Percentiles rank a stretch among this genome's conserved stretches.
Conservation (phyloP, 2,888 invertebrate species). For the Agrotis segetum region DNA sequence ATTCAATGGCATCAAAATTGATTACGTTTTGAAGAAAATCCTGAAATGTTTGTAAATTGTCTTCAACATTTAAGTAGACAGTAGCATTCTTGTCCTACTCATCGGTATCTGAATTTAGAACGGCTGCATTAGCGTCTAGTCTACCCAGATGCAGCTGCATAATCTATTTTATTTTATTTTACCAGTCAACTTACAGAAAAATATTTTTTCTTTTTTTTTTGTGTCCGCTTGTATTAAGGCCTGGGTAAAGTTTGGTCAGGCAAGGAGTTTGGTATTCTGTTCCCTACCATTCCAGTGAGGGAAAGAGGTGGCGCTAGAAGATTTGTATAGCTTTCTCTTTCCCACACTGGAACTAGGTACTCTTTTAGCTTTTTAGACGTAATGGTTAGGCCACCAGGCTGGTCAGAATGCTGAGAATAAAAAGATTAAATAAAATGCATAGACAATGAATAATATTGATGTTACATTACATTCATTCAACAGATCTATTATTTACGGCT, state of each 20-base stretch:
- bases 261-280: background rate
- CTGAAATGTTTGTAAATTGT: conserved; percentile 3
- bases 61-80: background rate
- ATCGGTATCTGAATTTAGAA: conserved; percentile 23
- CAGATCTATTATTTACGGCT: background rate
- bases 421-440: background rate
- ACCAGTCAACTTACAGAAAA: background rate
- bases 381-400: no score
- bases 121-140: conserved; percentile 26
- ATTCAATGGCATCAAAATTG: conserved; percentile 24
- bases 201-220: background rate
- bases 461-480: background rate
- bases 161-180: conserved; percentile 1
- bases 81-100: background rate
- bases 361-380: no score
- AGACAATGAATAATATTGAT: background rate
- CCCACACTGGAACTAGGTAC: no score
- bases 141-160: conserved; percentile 7
- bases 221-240: no score
- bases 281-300: no score
- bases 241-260: background rate
- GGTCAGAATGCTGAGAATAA: background rate
- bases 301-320: no score
- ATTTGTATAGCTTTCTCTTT: no score
- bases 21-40: conserved; percentile 1